These are phyloP conservation scores for Carduelis carduelis DNA, from an alignment of 2,797 vertebrate genomes.

Conservation along the genomic window DNA sequence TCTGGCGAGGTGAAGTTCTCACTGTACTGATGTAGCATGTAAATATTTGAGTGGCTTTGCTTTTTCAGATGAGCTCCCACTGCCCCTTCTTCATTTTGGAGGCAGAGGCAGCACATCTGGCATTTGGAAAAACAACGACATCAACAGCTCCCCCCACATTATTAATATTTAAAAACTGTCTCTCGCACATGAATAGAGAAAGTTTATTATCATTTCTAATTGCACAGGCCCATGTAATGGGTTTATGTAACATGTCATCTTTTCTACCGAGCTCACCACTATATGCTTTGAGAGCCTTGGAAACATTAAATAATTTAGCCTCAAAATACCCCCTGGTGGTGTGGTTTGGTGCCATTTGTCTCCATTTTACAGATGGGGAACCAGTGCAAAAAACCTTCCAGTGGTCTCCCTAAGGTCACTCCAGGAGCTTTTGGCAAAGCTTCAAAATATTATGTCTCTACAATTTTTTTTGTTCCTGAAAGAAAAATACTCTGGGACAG, in stretches of 20 bases:
- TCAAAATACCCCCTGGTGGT: constrained; percentile 14
- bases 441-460: background rate
- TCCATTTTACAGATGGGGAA: constrained; percentile 34
- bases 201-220: constrained; percentile 59
- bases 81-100: constrained; percentile 37
- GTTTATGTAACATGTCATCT: background rate
- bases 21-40: constrained; percentile 34
- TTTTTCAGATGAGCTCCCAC: constrained; percentile 48
- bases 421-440: background rate
- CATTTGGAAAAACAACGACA: constrained; percentile 22
- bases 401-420: background rate
- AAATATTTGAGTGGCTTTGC: constrained; percentile 69
- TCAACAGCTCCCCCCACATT: background rate
- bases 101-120: constrained; percentile 44
- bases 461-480: background rate
- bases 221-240: constrained; percentile 4
- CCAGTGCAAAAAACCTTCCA: background rate
- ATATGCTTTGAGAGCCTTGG: background rate
- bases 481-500: background rate
- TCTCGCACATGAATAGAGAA: constrained; percentile 37
- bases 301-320: constrained; percentile 47
- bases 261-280: background rate
- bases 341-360: background rate
- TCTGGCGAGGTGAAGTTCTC: constrained; percentile 50
- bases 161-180: constrained; percentile 64